Base-by-base conservation (phyloP, 1,140 invertebrate species). In the Drosophila fuyamai region DNA sequence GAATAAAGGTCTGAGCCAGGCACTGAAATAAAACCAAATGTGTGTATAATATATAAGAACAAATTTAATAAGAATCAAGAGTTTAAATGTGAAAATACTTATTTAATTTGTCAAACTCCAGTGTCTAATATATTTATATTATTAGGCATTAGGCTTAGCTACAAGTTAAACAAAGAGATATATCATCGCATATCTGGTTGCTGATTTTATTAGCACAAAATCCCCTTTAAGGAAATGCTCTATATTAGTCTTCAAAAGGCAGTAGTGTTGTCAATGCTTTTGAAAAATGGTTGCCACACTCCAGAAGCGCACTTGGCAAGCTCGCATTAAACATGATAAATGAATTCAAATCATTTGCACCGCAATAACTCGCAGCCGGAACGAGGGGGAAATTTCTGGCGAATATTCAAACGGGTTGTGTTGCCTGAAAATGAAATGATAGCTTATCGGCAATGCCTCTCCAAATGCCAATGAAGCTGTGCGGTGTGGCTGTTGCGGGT, bases 281-380 rank as follows among this genome's bases (percentile, higher is more conserved):
- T 82, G 80, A 83, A 79, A 85, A 84, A 84, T 85, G 81, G 67
- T 76, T 80, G 81, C 58, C 58, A 73, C 61, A 84, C 76, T 73
- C 72, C 58, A 60, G 72, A 50, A 81, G 72, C 59, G 65, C 46
- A 47, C 61, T 55, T 76, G 58, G 62, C 63, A 68, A 59, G 71
- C 65, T 46, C 63, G 79, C 77, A 88, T 79, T 77, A 76, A 76
- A 88, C 79, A 83, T 88, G 79, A 88, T 88, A 88, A 88, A 88
- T 88, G 76, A 88, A 88, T 88, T 79, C 79, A 88, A 82, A 88
- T 88, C 79, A 79, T 79, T 88, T 82, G 76, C 72, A 79, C 83
- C 83, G 72, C 83, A 88, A 82, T 82, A 82, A 76, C 76, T 86
- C 57, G 65, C 50, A 48, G 61, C 54, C 54, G 47, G 48, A 76